phyloP scores from a whole-genome alignment of 2,888 invertebrate genomes.

The Stramonita haemastoma region DNA sequence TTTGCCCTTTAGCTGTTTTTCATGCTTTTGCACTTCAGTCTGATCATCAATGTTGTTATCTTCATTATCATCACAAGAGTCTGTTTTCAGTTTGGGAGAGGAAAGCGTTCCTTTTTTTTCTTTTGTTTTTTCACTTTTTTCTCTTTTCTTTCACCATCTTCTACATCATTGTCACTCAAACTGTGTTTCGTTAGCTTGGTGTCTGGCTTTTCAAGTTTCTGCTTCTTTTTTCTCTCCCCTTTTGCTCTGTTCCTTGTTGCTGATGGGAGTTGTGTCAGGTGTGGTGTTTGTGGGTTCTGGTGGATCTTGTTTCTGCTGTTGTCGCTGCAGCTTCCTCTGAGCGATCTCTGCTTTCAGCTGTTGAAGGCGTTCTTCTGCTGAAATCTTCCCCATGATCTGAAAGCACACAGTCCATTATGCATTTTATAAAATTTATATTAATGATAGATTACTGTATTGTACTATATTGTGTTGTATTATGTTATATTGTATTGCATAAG shows the following conservation, averaged over 20 bases:
- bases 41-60: not conserved
- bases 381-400: not conserved
- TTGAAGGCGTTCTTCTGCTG: slow-evolving; percentile 20
- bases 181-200: not conserved
- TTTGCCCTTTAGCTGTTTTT: not conserved
- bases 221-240: not conserved
- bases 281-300: not conserved
- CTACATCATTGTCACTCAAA: not conserved
- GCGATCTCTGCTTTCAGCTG: slow-evolving; percentile 38
- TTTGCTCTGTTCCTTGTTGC: not conserved
- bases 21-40: not conserved
- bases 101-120: not conserved
- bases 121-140: not conserved
- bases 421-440: no score
- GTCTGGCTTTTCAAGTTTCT: not conserved
- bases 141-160: not conserved
- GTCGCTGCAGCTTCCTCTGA: slow-evolving; percentile 27
- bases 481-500: no score
- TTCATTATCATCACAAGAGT: not conserved
- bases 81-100: no score
- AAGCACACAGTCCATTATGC: not conserved
- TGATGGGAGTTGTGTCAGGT: not conserved
- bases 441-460: no score
- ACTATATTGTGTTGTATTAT: no score
- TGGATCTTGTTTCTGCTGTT: not conserved